phyloP scores from a whole-genome alignment of 2,797 vertebrate species.

The Notamacropus eugenii region DNA sequence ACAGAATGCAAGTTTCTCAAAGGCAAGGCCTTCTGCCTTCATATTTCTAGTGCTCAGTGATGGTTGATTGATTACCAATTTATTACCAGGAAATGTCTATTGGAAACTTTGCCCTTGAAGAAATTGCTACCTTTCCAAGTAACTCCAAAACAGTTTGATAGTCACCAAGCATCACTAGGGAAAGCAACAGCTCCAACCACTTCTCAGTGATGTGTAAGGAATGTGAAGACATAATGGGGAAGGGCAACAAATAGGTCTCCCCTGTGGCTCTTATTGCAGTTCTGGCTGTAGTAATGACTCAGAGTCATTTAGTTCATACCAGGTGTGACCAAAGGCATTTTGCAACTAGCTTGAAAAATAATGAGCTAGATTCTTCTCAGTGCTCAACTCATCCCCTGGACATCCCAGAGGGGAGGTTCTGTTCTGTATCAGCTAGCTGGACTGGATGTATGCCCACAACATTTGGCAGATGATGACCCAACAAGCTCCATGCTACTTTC shows the following conservation, averaged over 20 bases:
- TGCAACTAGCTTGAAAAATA: conserved; percentile 1
- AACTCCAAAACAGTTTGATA: not conserved
- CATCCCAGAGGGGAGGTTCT: not conserved
- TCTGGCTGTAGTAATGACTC: not conserved
- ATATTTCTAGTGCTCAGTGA: not conserved
- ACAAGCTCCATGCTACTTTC: not conserved
- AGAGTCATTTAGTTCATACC: not conserved
- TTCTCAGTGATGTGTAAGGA: conserved; percentile 6
- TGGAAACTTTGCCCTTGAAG: not conserved
- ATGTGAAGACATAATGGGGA: not conserved
- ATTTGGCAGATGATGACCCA: not conserved
- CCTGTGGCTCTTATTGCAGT: not conserved
- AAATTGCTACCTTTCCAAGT: not conserved
- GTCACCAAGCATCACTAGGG: not conserved
- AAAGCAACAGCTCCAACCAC: not conserved
- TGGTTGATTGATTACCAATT: not conserved
- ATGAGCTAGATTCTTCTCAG: not conserved
- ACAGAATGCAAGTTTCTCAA: not conserved
- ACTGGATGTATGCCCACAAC: not conserved
- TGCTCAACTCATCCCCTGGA: not conserved
- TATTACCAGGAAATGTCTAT: not conserved
- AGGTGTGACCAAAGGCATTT: conserved; percentile 7
- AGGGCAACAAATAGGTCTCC: not conserved
- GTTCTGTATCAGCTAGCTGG: not conserved
- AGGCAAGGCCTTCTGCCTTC: not conserved